phyloP scores from a whole-genome alignment of 2,888 invertebrate species.

The Zhuqinia jingwanae region DNA sequence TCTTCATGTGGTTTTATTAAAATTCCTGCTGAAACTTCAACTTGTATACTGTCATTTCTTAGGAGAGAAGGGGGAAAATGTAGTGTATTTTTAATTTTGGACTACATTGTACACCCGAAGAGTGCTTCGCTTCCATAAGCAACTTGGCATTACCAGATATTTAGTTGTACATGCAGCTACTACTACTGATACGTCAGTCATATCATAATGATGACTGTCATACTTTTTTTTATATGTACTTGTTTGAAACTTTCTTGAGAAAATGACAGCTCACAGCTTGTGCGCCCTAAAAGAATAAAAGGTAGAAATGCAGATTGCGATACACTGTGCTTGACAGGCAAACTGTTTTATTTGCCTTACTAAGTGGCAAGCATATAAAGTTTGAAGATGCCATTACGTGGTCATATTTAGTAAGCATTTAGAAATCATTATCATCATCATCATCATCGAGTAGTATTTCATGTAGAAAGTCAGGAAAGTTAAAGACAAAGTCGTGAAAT shows the following conservation, averaged over 20 bases:
- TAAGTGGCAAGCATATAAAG: slow-evolving; percentile 46
- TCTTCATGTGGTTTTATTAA: background rate
- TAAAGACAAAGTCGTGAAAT: slow-evolving; percentile 39
- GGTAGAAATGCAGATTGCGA: slow-evolving; percentile 32
- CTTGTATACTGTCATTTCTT: slow-evolving; percentile 56
- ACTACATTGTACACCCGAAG: slow-evolving; percentile 44
- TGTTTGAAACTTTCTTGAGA: slow-evolving; percentile 42
- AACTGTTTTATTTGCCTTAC: slow-evolving; percentile 58
- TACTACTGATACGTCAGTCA: slow-evolving; percentile 57
- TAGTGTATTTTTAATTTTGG: slow-evolving; percentile 15
- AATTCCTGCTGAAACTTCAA: slow-evolving; percentile 25
- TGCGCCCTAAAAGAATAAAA: slow-evolving; percentile 60
- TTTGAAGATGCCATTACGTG: slow-evolving; percentile 40
- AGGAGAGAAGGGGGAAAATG: slow-evolving; percentile 3
- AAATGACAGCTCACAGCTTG: slow-evolving; percentile 70
- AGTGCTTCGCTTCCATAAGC: background rate
- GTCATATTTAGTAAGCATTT: slow-evolving; percentile 45
- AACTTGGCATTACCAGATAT: too few relatives aligned
- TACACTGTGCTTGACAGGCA: slow-evolving; percentile 2
- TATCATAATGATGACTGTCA: background rate
- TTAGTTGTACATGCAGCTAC: too few relatives aligned
- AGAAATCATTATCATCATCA: background rate
- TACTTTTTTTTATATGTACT: slow-evolving; percentile 6
- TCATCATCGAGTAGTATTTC: background rate
- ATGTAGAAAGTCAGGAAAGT: background rate